A percentile compares a stretch with the other conserved stretches of the same genome.
phyloP scores from a whole-genome alignment of 2,888 invertebrate genomes.

The Sturmia bella region DNA sequence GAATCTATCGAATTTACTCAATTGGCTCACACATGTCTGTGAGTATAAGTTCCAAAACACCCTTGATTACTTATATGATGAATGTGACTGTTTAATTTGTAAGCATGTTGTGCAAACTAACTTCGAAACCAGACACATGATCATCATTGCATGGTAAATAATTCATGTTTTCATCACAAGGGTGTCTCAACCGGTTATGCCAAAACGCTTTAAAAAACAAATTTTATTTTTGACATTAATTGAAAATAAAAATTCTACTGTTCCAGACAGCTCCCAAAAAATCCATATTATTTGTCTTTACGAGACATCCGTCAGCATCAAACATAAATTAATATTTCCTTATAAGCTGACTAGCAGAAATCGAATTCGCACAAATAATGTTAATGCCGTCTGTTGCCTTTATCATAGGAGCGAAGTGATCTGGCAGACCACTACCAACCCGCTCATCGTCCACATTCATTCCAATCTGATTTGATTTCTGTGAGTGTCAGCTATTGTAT shows the following conservation, averaged over 20 bases:
- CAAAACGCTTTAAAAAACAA: background rate
- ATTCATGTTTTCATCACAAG: conserved; percentile 9
- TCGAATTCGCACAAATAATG: conserved; percentile 22
- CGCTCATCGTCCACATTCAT: conserved; percentile 53
- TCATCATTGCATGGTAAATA: background rate
- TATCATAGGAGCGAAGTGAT: conserved; percentile 56
- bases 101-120: conserved; percentile 17
- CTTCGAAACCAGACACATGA: background rate
- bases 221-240: background rate
- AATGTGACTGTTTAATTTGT: conserved; percentile 16
- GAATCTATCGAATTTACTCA: conserved; percentile 29
- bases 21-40: conserved; percentile 30
- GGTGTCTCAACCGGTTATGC: conserved; percentile 44
- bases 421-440: conserved; percentile 32
- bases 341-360: conserved; percentile 27
- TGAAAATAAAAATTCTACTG: background rate
- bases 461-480: conserved; percentile 56
- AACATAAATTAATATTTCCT: conserved; percentile 8
- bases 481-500: conserved; percentile 46
- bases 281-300: background rate
- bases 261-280: background rate
- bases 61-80: conserved; percentile 6
- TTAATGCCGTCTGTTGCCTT: conserved; percentile 51
- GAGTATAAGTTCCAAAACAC: conserved; percentile 8
- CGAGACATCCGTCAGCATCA: background rate